These are phyloP conservation scores for Hippocampus abdominalis DNA, from an alignment of 2,113 vertebrate genomes.

Conservation along the genomic window DNA sequence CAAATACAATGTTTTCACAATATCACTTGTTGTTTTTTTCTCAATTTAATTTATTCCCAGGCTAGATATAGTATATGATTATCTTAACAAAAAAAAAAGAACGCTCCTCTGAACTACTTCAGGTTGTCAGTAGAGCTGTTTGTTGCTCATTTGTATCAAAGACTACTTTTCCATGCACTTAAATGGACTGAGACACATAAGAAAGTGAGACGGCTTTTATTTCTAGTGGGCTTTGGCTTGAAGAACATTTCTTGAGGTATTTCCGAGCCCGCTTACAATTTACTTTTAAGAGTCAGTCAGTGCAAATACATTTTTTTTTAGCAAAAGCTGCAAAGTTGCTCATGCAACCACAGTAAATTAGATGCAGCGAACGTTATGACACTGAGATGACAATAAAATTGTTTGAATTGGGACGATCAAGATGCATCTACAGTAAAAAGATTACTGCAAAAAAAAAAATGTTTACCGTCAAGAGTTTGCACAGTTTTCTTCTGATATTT, in stretches of 20 bases:
- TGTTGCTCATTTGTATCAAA: constrained; percentile 30
- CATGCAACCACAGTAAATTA: background rate
- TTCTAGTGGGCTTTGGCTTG: background rate
- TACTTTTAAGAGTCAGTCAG: background rate
- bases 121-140: constrained; percentile 36
- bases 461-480: constrained; percentile 35
- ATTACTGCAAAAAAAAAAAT: constrained; percentile 29
- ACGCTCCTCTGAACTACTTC: constrained; percentile 43
- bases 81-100: constrained; percentile 39
- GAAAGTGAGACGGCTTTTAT: background rate
- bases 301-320: background rate
- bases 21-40: background rate
- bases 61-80: constrained; percentile 1
- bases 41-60: background rate
- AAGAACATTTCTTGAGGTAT: background rate
- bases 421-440: constrained; percentile 8
- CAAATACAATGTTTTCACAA: background rate
- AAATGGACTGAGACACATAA: constrained; percentile 3
- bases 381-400: background rate
- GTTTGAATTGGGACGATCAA: background rate
- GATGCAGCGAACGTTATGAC: background rate
- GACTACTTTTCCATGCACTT: constrained; percentile 41
- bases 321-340: background rate
- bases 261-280: background rate
- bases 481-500: constrained; percentile 34